Conservation (phyloP, 2,113 vertebrate genomes). For the Chionomys nivalis region DNA sequence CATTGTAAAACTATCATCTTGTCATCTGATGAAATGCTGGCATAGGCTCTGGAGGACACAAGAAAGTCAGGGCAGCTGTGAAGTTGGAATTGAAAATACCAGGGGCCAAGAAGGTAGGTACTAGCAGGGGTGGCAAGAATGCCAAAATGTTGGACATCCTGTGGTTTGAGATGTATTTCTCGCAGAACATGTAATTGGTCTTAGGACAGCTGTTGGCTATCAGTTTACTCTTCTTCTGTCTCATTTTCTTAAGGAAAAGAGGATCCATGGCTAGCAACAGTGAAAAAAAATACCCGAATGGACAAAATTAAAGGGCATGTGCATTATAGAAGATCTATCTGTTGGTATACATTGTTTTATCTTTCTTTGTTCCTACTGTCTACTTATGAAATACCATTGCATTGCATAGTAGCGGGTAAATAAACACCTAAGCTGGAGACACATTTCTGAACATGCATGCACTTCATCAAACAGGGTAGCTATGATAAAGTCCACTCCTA, state of each 20-base stretch:
- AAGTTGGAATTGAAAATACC: background rate
- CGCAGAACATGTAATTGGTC: background rate
- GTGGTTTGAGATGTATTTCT: slow-evolving; percentile 26
- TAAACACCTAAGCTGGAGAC: background rate
- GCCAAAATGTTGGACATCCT: background rate
- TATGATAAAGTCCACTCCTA: background rate
- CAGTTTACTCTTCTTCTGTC: background rate
- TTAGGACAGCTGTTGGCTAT: background rate
- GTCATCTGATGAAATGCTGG: background rate
- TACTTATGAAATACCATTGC: background rate
- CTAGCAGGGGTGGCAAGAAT: background rate
- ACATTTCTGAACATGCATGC: background rate
- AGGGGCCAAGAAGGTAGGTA: background rate
- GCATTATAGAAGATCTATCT: background rate
- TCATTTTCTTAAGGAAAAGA: background rate
- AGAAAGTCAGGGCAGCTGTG: background rate
- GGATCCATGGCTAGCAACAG: background rate
- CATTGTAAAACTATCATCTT: background rate
- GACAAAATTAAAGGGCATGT: background rate
- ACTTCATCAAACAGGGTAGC: background rate
- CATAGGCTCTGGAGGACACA: background rate
- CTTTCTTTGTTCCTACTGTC: background rate
- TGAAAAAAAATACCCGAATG: background rate
- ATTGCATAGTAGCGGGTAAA: background rate
- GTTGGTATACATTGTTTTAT: background rate